These are phyloP conservation scores for Agrotis ipsilon DNA, from an alignment of 2,888 invertebrate species.

Conservation along the genomic window DNA sequence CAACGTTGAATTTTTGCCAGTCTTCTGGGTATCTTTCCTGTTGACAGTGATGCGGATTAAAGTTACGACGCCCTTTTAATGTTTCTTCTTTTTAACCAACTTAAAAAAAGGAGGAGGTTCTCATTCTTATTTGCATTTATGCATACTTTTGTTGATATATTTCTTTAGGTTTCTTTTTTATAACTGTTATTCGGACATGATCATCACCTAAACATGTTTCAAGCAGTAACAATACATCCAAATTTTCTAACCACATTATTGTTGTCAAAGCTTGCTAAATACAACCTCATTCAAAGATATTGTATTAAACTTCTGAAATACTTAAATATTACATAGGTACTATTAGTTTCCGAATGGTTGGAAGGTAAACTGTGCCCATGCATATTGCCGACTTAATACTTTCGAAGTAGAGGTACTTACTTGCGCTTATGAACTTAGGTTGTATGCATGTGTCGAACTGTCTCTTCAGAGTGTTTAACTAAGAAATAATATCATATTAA, in stretches of 20 bases:
- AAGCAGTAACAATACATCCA: not conserved
- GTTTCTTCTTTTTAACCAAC: too few relatives aligned
- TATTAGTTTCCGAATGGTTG: slow-evolving; percentile 13
- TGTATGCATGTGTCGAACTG: slow-evolving; percentile 1
- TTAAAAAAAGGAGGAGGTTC: too few relatives aligned
- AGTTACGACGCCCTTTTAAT: too few relatives aligned
- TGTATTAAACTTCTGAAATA: not conserved
- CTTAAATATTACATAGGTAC: not conserved
- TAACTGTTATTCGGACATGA: too few relatives aligned
- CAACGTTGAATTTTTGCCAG: too few relatives aligned
- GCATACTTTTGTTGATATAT: too few relatives aligned
- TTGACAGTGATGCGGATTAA: too few relatives aligned
- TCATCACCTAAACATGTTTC: not conserved
- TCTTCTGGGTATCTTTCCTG: too few relatives aligned
- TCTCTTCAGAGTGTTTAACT: not conserved
- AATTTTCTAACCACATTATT: not conserved
- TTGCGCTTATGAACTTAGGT: not conserved
- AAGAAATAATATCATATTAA: not conserved
- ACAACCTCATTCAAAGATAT: not conserved
- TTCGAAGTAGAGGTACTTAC: slow-evolving; percentile 17
- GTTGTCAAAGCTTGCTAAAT: not conserved
- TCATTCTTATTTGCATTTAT: too few relatives aligned
- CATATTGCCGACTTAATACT: slow-evolving; percentile 18
- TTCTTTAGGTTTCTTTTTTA: too few relatives aligned
- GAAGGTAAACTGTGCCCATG: slow-evolving; percentile 22